A percentile compares a stretch with the other conserved stretches of the same genome.
phyloP scores from a whole-genome alignment of 1,140 invertebrate genomes.

The Lepidurus couesii region DNA sequence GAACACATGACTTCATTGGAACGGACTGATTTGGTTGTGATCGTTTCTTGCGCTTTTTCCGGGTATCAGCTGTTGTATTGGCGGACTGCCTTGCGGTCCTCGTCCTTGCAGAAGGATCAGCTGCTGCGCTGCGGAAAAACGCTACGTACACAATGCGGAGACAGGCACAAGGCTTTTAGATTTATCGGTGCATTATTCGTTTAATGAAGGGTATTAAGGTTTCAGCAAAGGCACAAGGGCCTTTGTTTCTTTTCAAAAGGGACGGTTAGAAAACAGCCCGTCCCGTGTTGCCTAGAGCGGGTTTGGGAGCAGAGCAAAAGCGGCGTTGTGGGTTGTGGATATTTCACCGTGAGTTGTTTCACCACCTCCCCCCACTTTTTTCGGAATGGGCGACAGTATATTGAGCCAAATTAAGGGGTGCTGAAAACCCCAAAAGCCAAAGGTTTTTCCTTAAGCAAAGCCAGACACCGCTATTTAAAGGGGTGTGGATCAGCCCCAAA shows the following conservation, averaged over 20 bases:
- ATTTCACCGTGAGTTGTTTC: neutral
- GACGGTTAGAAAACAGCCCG: neutral
- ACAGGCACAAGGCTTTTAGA: neutral
- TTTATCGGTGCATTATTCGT: neutral
- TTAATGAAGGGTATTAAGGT: constrained; percentile 18
- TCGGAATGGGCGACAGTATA: neutral
- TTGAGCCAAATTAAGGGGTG: constrained; percentile 14
- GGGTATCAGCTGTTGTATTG: no score
- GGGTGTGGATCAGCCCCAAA: constrained; percentile 20
- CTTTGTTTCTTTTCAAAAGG: constrained; percentile 1
- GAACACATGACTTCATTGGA: no score
- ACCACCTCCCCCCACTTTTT: neutral
- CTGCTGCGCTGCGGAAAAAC: neutral
- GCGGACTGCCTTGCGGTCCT: no score
- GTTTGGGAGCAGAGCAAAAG: neutral
- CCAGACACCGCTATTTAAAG: constrained; percentile 18
- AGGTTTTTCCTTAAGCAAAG: constrained; percentile 22
- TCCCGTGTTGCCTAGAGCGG: neutral
- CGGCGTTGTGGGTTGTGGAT: neutral
- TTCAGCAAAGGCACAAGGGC: neutral
- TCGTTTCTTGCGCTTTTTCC: no score
- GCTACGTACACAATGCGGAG: neutral
- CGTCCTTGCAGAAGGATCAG: no score
- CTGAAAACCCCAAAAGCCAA: constrained; percentile 15
- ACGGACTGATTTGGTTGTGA: no score